A percentile compares a stretch with the other conserved stretches of the same genome.
These are phyloP conservation scores for Drosophila cracens DNA, from an alignment of 2,888 invertebrate species.

Conservation along the genomic window DNA sequence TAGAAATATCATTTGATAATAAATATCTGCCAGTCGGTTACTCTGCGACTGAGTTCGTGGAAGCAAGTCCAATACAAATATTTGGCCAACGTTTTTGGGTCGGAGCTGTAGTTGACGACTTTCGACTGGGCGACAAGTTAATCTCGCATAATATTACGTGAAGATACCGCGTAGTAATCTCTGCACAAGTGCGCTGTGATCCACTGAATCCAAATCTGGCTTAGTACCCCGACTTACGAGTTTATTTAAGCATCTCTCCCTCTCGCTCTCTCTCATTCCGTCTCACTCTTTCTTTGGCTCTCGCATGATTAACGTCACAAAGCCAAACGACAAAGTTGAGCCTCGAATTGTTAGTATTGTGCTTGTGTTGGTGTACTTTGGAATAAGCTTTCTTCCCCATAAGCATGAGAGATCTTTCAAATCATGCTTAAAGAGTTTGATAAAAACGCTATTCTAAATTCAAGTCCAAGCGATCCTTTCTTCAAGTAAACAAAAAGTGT, in stretches of 20 bases:
- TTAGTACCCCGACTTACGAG: conserved; percentile 34
- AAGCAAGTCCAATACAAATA: conserved; percentile 64
- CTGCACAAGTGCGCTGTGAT: conserved; percentile 43
- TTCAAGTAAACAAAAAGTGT: neutral
- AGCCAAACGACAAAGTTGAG: conserved; percentile 22
- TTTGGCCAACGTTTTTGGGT: conserved; percentile 44
- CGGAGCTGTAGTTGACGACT: conserved; percentile 17
- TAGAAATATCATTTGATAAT: conserved; percentile 68
- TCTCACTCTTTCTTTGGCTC: neutral
- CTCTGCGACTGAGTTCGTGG: conserved; percentile 39
- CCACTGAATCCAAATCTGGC: conserved; percentile 12
- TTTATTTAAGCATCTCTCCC: conserved; percentile 33
- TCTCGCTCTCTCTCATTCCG: conserved; percentile 5
- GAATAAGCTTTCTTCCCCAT: neutral
- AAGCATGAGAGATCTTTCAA: neutral
- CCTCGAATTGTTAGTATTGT: neutral
- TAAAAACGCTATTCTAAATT: too few species aligned
- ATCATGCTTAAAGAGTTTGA: too few species aligned
- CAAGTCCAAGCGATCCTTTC: neutral
- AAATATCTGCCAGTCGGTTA: conserved; percentile 14
- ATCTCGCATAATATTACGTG: conserved; percentile 75
- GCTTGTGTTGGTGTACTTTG: conserved; percentile 8
- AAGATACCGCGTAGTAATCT: conserved; percentile 43
- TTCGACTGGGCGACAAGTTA: conserved; percentile 55
- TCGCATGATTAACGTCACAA: conserved; percentile 9